A percentile compares a stretch with the other conserved stretches of the same genome.
Conservation (phyloP, 2,888 invertebrate species). For the Eupithecia exiguata region DNA sequence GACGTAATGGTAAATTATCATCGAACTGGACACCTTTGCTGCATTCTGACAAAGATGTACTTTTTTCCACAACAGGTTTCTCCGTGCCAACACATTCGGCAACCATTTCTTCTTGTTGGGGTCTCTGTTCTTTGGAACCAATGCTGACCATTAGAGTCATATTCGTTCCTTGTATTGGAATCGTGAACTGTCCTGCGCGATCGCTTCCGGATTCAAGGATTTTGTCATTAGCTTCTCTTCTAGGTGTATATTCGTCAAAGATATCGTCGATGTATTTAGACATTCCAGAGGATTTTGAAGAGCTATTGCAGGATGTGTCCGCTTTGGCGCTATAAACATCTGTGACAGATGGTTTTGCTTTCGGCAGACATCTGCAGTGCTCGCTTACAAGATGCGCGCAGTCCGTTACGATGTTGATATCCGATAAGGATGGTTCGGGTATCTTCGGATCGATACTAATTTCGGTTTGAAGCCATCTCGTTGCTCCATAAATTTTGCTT, state of each 20-base stretch:
- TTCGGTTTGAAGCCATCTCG: slow-evolving; percentile 73
- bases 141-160: slow-evolving; percentile 70
- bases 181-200: slow-evolving; percentile 58
- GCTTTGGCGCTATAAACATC: slow-evolving; percentile 32
- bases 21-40: slow-evolving; percentile 64
- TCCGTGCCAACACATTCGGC: slow-evolving; percentile 55
- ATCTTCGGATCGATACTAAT: slow-evolving; percentile 75
- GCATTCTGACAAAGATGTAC: slow-evolving; percentile 60
- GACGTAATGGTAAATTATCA: slow-evolving; percentile 10
- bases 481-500: slow-evolving; percentile 57
- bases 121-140: slow-evolving; percentile 45
- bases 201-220: slow-evolving; percentile 30
- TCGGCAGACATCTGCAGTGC: slow-evolving; percentile 50
- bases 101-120: slow-evolving; percentile 28
- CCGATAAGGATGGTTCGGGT: slow-evolving; percentile 69
- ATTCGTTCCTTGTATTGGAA: slow-evolving; percentile 76
- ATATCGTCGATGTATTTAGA: slow-evolving; percentile 33
- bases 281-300: slow-evolving; percentile 37
- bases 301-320: slow-evolving; percentile 18
- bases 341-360: slow-evolving; percentile 40
- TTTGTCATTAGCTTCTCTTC: slow-evolving; percentile 20
- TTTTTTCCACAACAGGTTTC: slow-evolving; percentile 52
- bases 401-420: slow-evolving; percentile 65
- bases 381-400: slow-evolving; percentile 63
- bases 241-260: slow-evolving; percentile 21